A percentile compares a stretch with the other conserved stretches of the same genome.
phyloP scores from a whole-genome alignment of 2,888 invertebrate genomes.

The Leptopilina myrica region DNA sequence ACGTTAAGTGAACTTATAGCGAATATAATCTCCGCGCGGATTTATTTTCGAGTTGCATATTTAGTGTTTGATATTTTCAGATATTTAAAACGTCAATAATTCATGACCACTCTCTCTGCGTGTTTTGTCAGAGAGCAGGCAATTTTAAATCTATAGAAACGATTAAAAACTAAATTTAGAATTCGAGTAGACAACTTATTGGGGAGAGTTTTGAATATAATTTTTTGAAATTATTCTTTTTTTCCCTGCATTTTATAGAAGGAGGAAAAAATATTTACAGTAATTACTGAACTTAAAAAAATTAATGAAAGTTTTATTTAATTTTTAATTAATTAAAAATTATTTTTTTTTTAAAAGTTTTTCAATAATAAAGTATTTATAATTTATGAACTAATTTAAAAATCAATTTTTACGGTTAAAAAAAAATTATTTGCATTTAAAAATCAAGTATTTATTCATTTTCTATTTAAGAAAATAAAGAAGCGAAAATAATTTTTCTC shows the following conservation, averaged over 20 bases:
- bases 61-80: conserved; percentile 7
- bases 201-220: neutral
- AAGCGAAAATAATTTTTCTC: too few species aligned
- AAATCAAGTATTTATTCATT: too few species aligned
- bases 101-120: conserved; percentile 16
- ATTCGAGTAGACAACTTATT: conserved; percentile 18
- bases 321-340: too few species aligned
- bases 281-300: too few species aligned
- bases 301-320: too few species aligned
- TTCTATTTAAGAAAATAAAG: too few species aligned
- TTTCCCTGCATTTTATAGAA: neutral
- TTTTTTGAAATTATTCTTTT: neutral
- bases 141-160: conserved; percentile 27
- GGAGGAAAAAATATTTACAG: too few species aligned
- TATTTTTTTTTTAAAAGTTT: too few species aligned
- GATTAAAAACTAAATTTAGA: conserved; percentile 21
- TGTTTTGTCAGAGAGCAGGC: conserved; percentile 4
- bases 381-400: too few species aligned
- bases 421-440: too few species aligned
- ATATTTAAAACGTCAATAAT: conserved; percentile 30
- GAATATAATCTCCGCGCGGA: neutral
- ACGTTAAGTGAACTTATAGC: neutral
- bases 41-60: conserved; percentile 7
- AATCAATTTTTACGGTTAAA: too few species aligned
- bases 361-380: too few species aligned